Evolutionary conservation across 1,140 invertebrate genomes (phyloP), one percentile per base, ranked within the genome.

Genomic region (Drosophila rhopaloa): DNA sequence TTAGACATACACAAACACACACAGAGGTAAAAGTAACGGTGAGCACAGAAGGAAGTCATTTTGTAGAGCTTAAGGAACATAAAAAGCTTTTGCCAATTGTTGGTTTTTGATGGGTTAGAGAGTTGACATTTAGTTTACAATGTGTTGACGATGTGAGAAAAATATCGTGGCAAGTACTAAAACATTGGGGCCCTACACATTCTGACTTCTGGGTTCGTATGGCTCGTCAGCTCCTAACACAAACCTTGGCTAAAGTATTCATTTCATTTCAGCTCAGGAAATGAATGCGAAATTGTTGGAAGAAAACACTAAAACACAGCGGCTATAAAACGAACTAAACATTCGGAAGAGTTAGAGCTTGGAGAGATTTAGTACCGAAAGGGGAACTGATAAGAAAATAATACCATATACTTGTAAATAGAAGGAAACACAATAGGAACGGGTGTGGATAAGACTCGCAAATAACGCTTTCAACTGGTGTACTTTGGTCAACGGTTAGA

Each of bases 1-100:
- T 84, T 67, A 79, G 76, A 82, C 81, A 83, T 73, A 73, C 67
- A 73, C 76, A 79, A 75, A 83, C 75, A 82, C 70, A 82, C 75
- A 84, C 50, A 71, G 67, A 71, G 68, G 35, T 71, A 50, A 71
- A 71, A 71, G 68, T 71, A 47, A 71, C 37, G 66, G 67, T 71
- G 67, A 71, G 67, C 51, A 57, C 43, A 48, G 61, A n/a, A 57
- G 50, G 51, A 71, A 76, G 65, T 70, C 62, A 65, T 65, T 83
- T 79, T 54, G 47, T 74, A 44, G 47, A 76, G 60, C 48, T 76
- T 59, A 68, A 59, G 50, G 50, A 76, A 76, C 73, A 76, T 76
- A 76, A 76, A 76, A 76, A 77, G 74, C 73, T 70, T 76, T 68
- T 68, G 74, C 73, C 74, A 77, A 77, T 77, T 56, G 59, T 71